phyloP scores from a whole-genome alignment of 2,113 vertebrate species.

The Halcyon senegalensis region DNA sequence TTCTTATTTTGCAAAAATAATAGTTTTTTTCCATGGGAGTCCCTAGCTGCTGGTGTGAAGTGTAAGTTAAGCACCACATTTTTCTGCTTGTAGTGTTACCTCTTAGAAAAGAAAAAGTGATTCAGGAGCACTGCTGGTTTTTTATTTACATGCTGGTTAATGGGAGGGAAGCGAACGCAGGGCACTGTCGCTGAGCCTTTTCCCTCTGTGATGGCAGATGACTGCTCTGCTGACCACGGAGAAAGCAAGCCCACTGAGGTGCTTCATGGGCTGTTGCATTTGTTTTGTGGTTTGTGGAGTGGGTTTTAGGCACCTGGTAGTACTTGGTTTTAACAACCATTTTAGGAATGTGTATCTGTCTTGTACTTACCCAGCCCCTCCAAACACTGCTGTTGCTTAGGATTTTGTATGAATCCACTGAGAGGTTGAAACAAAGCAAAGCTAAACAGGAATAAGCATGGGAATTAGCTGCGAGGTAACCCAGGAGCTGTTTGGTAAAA shows the following conservation, averaged over 20 bases:
- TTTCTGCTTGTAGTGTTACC: neutral
- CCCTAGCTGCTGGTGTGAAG: neutral
- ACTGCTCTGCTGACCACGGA: neutral
- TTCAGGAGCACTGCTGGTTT: neutral
- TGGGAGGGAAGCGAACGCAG: neutral
- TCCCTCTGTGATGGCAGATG: neutral
- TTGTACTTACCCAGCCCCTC: neutral
- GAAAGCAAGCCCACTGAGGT: neutral
- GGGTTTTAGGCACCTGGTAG: accelerated
- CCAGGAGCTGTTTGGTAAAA: neutral
- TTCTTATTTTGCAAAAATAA: neutral
- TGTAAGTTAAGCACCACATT: neutral
- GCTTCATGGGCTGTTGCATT: neutral
- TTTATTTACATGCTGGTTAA: neutral
- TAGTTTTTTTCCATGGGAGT: neutral
- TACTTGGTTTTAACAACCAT: neutral
- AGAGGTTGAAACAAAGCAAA: neutral
- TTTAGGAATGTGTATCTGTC: neutral
- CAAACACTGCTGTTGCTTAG: neutral
- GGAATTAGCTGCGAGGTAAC: neutral
- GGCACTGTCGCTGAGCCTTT: neutral
- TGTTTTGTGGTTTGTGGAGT: neutral
- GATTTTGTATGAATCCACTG: neutral
- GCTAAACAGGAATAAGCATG: neutral
- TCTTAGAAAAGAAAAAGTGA: neutral